Conservation (phyloP, 1,140 invertebrate genomes). For the Maconellicoccus hirsutus region DNA sequence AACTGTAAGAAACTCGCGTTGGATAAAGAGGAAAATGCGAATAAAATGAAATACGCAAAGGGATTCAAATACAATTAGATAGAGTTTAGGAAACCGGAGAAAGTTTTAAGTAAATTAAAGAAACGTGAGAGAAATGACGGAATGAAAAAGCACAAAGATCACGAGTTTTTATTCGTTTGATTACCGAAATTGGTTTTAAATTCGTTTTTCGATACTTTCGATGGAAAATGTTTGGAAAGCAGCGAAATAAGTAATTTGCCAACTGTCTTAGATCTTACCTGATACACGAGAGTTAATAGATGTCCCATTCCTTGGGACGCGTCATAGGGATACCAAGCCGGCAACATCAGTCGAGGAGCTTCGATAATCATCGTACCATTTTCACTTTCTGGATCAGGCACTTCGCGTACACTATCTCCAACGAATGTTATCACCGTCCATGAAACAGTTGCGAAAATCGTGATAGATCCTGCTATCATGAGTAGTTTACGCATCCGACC, state of each 20-base stretch:
- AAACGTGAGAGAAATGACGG: neutral
- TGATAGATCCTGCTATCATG: slow-evolving; percentile 49
- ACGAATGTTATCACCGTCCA: slow-evolving; percentile 68
- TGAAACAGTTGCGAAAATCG: slow-evolving; percentile 38
- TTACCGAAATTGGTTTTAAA: too few species aligned
- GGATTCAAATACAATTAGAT: neutral
- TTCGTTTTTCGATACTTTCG: too few species aligned
- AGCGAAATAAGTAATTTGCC: too few species aligned
- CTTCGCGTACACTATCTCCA: slow-evolving; percentile 54
- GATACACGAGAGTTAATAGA: slow-evolving; percentile 50
- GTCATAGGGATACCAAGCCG: slow-evolving; percentile 63
- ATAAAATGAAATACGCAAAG: neutral
- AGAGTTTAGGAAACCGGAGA: neutral
- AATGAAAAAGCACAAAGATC: neutral
- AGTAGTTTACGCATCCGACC: slow-evolving; percentile 63
- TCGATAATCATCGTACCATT: slow-evolving; percentile 54
- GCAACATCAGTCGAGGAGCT: slow-evolving; percentile 58
- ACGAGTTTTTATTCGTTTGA: neutral
- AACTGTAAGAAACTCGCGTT: neutral
- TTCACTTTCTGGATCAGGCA: slow-evolving; percentile 50
- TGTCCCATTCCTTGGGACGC: slow-evolving; percentile 51
- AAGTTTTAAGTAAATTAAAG: neutral
- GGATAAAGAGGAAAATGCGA: too few species aligned
- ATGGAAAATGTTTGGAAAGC: too few species aligned
- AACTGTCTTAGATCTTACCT: slow-evolving; percentile 37